phyloP scores from a whole-genome alignment of 1,140 invertebrate species.

The Vanessa tameamea region DNA sequence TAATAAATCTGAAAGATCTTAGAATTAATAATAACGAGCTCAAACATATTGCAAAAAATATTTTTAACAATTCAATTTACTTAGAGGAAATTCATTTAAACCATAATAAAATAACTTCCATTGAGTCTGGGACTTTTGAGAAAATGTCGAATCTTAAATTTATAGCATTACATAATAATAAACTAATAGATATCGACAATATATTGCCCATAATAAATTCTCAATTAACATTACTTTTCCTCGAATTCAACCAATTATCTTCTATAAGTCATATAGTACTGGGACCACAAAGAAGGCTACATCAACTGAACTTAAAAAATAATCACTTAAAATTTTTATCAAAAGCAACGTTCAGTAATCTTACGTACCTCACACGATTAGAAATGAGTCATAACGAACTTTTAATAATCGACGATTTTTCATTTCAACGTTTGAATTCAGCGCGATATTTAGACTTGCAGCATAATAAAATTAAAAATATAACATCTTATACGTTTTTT shows the following conservation, averaged over 20 bases:
- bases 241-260: conserved; percentile 63
- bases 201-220: conserved; percentile 65
- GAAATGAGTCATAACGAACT: conserved; percentile 68
- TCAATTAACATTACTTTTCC: conserved; percentile 57
- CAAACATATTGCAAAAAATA: conserved; percentile 58
- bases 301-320: conserved; percentile 62
- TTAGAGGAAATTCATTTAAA: conserved; percentile 70
- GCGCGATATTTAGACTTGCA: conserved; percentile 71
- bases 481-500: conserved; percentile 82
- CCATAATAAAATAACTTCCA: conserved; percentile 68
- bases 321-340: conserved; percentile 70
- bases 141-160: conserved; percentile 62
- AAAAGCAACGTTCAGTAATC: conserved; percentile 64
- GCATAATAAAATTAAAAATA: conserved; percentile 73
- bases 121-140: conserved; percentile 64
- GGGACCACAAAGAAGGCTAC: conserved; percentile 58
- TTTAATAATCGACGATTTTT: conserved; percentile 70
- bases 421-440: conserved; percentile 65
- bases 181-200: conserved; percentile 63
- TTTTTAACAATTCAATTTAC: conserved; percentile 58
- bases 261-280: conserved; percentile 60
- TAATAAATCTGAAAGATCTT: conserved; percentile 61
- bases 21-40: conserved; percentile 69
- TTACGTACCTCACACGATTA: conserved; percentile 60
- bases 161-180: conserved; percentile 66